Evolutionary conservation across 2,888 invertebrate species (phyloP).

Genomic region (Lepidocyrtinus sp.): DNA sequence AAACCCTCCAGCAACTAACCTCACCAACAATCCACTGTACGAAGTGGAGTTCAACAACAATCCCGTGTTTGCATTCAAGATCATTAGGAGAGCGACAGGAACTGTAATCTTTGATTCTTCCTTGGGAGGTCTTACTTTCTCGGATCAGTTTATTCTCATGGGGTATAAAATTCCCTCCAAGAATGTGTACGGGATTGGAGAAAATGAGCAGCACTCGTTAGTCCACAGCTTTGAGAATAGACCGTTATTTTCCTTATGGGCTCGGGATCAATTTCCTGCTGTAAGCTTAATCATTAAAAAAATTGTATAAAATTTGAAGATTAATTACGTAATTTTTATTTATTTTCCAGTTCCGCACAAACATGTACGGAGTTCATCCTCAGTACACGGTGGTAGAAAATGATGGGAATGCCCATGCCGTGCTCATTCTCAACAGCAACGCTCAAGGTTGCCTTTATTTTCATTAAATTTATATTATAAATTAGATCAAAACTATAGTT

Average conservation of each 20-base stretch:
- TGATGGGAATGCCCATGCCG: constrained; percentile 81
- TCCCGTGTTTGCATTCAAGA: constrained; percentile 71
- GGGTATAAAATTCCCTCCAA: constrained; percentile 72
- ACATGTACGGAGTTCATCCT: constrained; percentile 88
- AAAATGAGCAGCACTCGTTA: constrained; percentile 72
- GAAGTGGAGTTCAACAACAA: constrained; percentile 63
- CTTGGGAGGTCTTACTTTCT: constrained; percentile 72
- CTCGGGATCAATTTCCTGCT: constrained; percentile 71
- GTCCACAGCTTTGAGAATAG: constrained; percentile 71
- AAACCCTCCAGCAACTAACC: constrained; percentile 44
- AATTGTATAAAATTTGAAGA: no score
- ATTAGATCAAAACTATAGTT: no score
- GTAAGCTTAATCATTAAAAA: no score
- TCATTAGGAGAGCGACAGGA: constrained; percentile 67
- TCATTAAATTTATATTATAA: no score
- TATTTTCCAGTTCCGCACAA: constrained; percentile 71
- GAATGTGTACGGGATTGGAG: constrained; percentile 74
- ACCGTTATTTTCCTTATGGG: constrained; percentile 72
- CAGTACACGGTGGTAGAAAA: constrained; percentile 84
- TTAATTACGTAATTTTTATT: constrained; percentile 14
- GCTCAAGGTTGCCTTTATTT: constrained; percentile 90
- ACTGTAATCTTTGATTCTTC: constrained; percentile 70
- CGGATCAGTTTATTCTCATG: constrained; percentile 74
- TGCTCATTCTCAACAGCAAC: constrained; percentile 87
- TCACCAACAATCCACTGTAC: constrained; percentile 66